Evolutionary conservation across 2,113 vertebrate species (phyloP), one percentile per base, ranked within the genome.

Genomic region (Lanius ludovicianus): DNA sequence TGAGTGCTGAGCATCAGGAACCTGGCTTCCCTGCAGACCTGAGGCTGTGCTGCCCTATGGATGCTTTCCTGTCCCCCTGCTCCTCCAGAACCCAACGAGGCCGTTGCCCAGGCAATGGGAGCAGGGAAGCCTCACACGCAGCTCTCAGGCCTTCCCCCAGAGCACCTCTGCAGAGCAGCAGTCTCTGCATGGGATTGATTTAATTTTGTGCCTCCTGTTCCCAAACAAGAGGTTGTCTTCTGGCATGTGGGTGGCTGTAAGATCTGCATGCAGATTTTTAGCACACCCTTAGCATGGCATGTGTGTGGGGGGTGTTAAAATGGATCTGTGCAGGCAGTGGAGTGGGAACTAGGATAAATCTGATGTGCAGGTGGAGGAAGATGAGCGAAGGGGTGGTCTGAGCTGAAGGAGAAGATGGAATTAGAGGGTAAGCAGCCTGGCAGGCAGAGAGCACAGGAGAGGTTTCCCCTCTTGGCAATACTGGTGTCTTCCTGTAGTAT

Each of bases 191-290:
- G 92, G 92, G n/a, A 31, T 28, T 55, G 85, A 55, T 75, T 88
- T 90, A 84, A 88, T 94, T 96, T 65, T 84, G 64, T 81, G 79
- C 83, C 76, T 84, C 50, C 59, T 4, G 3, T 93, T 97, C 90
- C 76, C 88, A 95, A 93, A 93, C 88, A 91, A 89, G 96, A 96
- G 79, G 79, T 84, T 90, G 68, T 94, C 76, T 95, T 63, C 92
- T 96, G 96, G 90, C 83, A 42, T 75, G 96, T 96, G 95, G 96
- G 95, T 96, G 95, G 96, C 90, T 92, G 75, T 70, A 87, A 94
- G 95, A 90, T 77, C 89, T 95, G 92, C 85, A 56, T 68, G 83
- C 6, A 1, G 93, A 86, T 93, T 96, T 97, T 96, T 96, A 94
- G 90, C 93, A 92, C 83, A 67, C 85, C 85, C 92, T 96, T 70